phyloP scores from a whole-genome alignment of 2,797 vertebrate genomes.

The Heterohyrax brucei region DNA sequence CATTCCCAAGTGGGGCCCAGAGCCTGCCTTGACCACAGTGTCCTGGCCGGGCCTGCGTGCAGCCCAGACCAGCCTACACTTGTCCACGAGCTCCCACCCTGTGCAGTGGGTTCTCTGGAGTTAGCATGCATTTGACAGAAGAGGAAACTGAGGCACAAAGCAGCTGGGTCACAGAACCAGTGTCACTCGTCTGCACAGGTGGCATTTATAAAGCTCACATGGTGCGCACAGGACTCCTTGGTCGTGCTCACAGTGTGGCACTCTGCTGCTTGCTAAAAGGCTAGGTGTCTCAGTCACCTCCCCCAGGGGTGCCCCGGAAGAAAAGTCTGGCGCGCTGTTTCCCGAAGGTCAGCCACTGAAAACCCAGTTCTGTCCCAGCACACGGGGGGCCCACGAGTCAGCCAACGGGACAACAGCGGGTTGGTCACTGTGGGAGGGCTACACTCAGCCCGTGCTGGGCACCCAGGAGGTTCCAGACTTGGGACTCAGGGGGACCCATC shows the following conservation, averaged over 20 bases:
- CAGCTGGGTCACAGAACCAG: not conserved
- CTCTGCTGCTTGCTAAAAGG: not conserved
- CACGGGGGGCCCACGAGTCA: too few relatives aligned
- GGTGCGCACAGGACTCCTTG: not conserved
- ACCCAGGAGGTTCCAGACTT: not conserved
- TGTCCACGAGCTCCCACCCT: not conserved
- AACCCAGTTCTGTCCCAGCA: not conserved
- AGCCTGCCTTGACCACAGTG: not conserved
- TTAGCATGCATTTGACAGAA: rapidly evolving
- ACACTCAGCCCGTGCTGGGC: not conserved
- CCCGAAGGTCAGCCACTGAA: not conserved
- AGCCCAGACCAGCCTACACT: not conserved
- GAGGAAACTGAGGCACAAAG: not conserved
- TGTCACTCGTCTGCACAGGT: rapidly evolving
- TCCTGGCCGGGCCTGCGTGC: not conserved
- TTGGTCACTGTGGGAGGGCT: not conserved
- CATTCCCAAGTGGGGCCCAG: not conserved
- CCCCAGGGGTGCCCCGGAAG: not conserved
- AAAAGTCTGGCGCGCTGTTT: not conserved
- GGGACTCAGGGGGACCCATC: not conserved
- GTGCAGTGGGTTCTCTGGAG: rapidly evolving
- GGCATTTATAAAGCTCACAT: not conserved
- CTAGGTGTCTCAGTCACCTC: not conserved
- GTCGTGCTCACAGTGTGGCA: not conserved
- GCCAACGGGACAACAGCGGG: too few relatives aligned